Base-by-base conservation (phyloP, 2,888 invertebrate genomes). In the Archips crataeganus region DNA sequence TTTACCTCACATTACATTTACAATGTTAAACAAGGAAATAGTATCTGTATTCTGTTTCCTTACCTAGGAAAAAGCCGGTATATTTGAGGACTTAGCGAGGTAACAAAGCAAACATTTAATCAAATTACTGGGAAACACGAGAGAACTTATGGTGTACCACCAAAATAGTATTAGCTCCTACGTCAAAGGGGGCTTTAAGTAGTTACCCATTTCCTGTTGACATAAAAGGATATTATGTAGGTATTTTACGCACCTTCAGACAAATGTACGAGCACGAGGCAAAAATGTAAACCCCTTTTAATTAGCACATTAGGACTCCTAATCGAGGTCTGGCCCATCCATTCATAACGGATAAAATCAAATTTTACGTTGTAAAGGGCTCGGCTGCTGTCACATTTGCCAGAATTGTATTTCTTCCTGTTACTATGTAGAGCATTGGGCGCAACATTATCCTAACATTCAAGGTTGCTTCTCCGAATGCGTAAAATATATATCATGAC, bases 81-180 rank as follows among this genome's bases (percentile, higher is more conserved):
- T 61, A 61, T 71, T 66, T 61, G 60, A 71, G 66, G 61, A 57
- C 23, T 65, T 49, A 61, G 23, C 39, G 54, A 72, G 34, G 49
- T 23, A 49, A 65, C 71, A 62, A 67, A 67, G 68, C 63, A 72
- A 72, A 68, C 67, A 45, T 60, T 74, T 69, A 74, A 74, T 74
- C 65, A 60, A 74, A 74, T 74, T 74, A 74, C 73, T 10, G 45
- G 34, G 49, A 60, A 72, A 63, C 60, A 51, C 69, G 73, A 73
- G 73, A 64, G 64, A 70, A 70, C 64, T 64, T 70, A 73, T 60
- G 69, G 69, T 69, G 64, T 69, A 69, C 69, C 69, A 65, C 51
- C 60, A 69, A 51, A 74, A 74, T 74, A 70, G 74, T 51, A 60
- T 74, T 74, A 74, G 60, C 59, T 73, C 9, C 45, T 49, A 49